Conservation (phyloP, 2,797 vertebrate genomes). For the Phataginus tricuspis region DNA sequence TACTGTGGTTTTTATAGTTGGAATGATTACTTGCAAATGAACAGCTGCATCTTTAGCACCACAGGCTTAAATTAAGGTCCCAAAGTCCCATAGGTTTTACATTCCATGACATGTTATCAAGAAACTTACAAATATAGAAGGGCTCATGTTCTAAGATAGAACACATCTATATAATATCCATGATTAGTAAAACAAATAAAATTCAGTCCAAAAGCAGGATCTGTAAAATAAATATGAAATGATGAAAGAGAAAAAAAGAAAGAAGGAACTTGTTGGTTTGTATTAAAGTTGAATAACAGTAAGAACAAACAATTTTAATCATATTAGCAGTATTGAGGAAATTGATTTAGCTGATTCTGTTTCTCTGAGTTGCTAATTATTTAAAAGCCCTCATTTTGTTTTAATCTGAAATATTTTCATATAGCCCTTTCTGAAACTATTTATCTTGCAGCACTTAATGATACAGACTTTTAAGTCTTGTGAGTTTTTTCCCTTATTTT, state of each 20-base stretch:
- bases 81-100: slow-evolving; percentile 83
- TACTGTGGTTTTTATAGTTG: slow-evolving; percentile 75
- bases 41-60: slow-evolving; percentile 82
- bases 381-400: slow-evolving; percentile 32
- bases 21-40: slow-evolving; percentile 83
- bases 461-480: not conserved
- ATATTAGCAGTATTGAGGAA: slow-evolving; percentile 21
- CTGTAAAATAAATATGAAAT: slow-evolving; percentile 49
- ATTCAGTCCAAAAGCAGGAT: slow-evolving; percentile 26
- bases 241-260: not conserved
- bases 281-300: not conserved
- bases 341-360: not conserved
- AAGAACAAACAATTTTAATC: not conserved
- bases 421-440: not conserved
- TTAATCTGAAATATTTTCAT: slow-evolving; percentile 18
- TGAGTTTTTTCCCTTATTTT: not conserved
- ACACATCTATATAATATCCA: slow-evolving; percentile 71
- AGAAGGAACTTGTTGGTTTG: not conserved
- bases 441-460: slow-evolving; percentile 12
- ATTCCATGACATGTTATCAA: slow-evolving; percentile 79
- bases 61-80: slow-evolving; percentile 83
- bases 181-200: slow-evolving; percentile 77
- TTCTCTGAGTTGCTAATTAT: slow-evolving; percentile 32
- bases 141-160: slow-evolving; percentile 74
- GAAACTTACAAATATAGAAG: slow-evolving; percentile 84